Evolutionary conservation across 2,888 invertebrate species (phyloP), one percentile per base, ranked within the genome.

Genomic region (Scaptodrosophila latifasciaeformis): DNA sequence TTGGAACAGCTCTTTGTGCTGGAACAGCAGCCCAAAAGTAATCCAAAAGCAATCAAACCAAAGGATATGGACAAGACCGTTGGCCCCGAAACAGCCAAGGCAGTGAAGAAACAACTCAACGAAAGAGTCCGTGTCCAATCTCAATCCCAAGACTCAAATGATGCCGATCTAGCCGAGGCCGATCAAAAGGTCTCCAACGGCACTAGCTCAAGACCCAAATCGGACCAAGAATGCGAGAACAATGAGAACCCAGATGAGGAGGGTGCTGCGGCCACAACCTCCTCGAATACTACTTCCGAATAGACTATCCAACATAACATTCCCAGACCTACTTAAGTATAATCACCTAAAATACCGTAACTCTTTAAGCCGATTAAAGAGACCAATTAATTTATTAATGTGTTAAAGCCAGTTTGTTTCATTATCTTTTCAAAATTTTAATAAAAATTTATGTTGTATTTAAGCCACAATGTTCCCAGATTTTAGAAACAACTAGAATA

Each of bases 151-250:
- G 62, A 77, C 43, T 70, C 60, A 0, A 82, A 84, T 64, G 85
- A 94, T 81, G 93, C 91, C 19, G 94, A 94, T 79, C 86, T 94
- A 63, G 93, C 93, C 0, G 94, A 94, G 85, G 93, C 93, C 7
- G 94, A 94, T 87, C 93, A 93, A 84, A 91, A 92, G 37, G 62
- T 65, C 6, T 48, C 60, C 1, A n/a, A n/a, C n/a, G n/a, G n/a
- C n/a, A n/a, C n/a, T n/a, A 60, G 57, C 31, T 13, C 57, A 0
- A 59, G 40, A 5, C n/a, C n/a, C 10, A 40, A 40, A 21, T 3
- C 40, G 5, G 64, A 67, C 3, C 49, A 51, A 3, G 84, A 85
- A 51, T 78, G 79, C 48, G 84, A 84, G 54, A 84, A 85, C 55
- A 84, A 84, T 59, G 84, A 85, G 53, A 85, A 84, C 59, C 84